Base-by-base conservation (phyloP, 2,797 vertebrate genomes). In the Potorous gilbertii region DNA sequence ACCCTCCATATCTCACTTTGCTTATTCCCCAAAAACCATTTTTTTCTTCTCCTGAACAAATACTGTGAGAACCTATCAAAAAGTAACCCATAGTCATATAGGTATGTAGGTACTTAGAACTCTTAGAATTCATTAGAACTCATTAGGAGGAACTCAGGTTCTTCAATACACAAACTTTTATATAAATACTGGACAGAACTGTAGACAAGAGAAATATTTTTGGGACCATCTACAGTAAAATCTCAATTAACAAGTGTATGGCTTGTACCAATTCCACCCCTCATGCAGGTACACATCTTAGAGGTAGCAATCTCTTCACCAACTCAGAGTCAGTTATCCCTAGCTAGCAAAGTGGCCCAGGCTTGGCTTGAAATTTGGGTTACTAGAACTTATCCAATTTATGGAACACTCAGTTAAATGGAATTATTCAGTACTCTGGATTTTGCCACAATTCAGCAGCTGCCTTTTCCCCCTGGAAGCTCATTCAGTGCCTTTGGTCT, bases 181-280 rank as follows among this genome's bases (percentile, higher is more conserved):
- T 91, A 90, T 91, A 93, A 90, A 95, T 31, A 92, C 24, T 57
- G 91, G 89, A 91, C 55, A 96, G 56, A 93, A 94, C 81, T 95
- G 91, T 55, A 94, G 93, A 81, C 92, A 90, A 96, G 66, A 94
- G 66, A 96, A 92, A 56, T 29, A 92, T 16, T 34, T 14, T 59
- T 81, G 56, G 50, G 40, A 57, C 54, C 12, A 93, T 50, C 54
- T 94, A 21, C 18, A 89, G 93, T 87, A 57, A 94, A 94, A 95
- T 28, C 46, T 34, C 18, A 92, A 90, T 92, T 3, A 94, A 91
- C 6, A 91, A 34, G 56, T 0, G 6, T 18, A 40, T 40, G 5
- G 5, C n/a, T 74, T 18, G 5, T 74, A 40, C 28, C 10, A 74
- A 8, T 74, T 81, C 8, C 8, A 24, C 40, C 8, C 40, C 21